Base-by-base conservation (phyloP, 2,888 invertebrate genomes). In the Hirtodrosophila trivittata region DNA sequence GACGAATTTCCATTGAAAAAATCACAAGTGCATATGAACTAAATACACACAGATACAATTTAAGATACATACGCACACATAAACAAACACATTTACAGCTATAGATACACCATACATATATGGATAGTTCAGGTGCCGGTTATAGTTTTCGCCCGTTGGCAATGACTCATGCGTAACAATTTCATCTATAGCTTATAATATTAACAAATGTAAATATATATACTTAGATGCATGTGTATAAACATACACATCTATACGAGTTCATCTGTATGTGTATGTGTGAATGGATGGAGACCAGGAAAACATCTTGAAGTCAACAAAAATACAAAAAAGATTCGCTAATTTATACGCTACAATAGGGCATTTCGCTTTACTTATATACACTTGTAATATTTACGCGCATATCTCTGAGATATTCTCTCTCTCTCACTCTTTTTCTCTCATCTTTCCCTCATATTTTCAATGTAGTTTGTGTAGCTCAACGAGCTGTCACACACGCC, bases 151-250 rank as follows among this genome's bases (percentile, higher is more conserved):
- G 28, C 63, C 30, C 28, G 41, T 46, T 41, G 10, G 13, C 9
- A 21, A 42, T 80, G 86, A 80, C 33, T 86, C 80, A 80, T 49
- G 14, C 63, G 30, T 56, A 58, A 46, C 59, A 66, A 64, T 77
- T 77, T 75, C 66, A 65, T 85, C 65, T 62, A 32, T 54, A 57
- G 62, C 54, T 54, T 39, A 66, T 66, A 59, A 77, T 66, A 74
- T 35, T 55, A 66, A 46, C 64, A 67, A 58, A 55, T 57, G 72
- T 49, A 57, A 64, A 75, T 77, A 74, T 57, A 68, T 47, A 69
- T 47, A 67, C 39, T n/a, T n/a, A n/a, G n/a, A 42, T 26, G 59
- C 60, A 70, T 55, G 58, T 63, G 41, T 60, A 21, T 28, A 45
- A 9, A 45, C 28, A 39, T n/a, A 18, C 21, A 39, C 10, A 39